phyloP scores from a whole-genome alignment of 1,140 invertebrate species.

The Drosophila tristis region DNA sequence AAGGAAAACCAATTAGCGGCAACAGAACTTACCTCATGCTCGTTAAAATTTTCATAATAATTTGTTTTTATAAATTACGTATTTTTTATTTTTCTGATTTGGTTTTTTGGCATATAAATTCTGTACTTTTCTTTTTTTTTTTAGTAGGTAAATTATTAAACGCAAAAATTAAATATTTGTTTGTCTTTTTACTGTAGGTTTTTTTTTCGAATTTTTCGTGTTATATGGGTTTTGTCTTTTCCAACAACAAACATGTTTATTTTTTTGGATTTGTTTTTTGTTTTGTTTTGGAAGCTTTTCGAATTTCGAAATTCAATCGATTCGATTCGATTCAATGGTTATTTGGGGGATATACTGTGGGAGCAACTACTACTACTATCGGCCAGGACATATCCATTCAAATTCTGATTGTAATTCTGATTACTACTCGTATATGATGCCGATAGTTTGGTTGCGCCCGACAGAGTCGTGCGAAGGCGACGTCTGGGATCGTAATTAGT shows the following conservation, averaged over 20 bases:
- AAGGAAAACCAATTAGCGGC: conserved; percentile 74
- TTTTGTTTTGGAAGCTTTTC: conserved; percentile 20
- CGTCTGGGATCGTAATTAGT: conserved; percentile 82
- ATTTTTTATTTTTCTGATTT: conserved; percentile 17
- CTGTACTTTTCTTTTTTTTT: conserved; percentile 49
- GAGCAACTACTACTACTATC: conserved; percentile 78
- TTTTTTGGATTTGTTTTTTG: conserved; percentile 56
- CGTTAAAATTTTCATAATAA: conserved; percentile 60
- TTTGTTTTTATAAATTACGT: conserved; percentile 37
- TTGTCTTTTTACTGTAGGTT: conserved; percentile 58
- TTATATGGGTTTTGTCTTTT: conserved; percentile 45
- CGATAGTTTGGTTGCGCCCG: conserved; percentile 70
- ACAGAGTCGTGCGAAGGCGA: conserved; percentile 78
- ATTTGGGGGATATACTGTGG: conserved; percentile 51
- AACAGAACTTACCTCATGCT: conserved; percentile 83
- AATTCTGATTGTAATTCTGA: conserved; percentile 43
- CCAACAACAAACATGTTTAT: conserved; percentile 67
- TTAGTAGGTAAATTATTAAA: conserved; percentile 74
- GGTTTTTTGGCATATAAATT: conserved; percentile 50
- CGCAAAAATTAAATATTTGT: conserved; percentile 66
- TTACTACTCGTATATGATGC: conserved; percentile 51
- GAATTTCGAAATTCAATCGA: conserved; percentile 39
- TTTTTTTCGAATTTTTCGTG: conserved; percentile 27
- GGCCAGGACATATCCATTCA: conserved; percentile 77
- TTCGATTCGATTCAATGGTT: conserved; percentile 55